A percentile compares a stretch with the other conserved stretches of the same genome.
Evolutionary conservation across 2,888 invertebrate species (phyloP).

Genomic region (Ellobium chinense): DNA sequence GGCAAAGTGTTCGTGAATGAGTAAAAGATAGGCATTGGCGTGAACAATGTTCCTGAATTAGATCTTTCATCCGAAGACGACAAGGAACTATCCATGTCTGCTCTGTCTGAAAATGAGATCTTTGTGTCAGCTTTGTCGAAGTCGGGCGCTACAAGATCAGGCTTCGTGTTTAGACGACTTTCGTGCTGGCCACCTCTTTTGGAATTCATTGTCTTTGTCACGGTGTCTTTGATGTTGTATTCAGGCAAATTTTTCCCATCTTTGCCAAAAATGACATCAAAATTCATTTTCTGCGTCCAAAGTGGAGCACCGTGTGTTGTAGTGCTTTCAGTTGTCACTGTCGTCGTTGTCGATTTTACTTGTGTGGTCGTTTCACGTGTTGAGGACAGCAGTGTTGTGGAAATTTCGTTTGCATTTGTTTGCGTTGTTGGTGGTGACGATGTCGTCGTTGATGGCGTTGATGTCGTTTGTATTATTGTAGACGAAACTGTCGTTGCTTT

Average conservation of each 20-base stretch:
- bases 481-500: slow-evolving; percentile 5
- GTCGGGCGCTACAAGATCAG: not conserved
- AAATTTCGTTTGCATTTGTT: not conserved
- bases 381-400: not conserved
- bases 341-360: not conserved
- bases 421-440: not conserved
- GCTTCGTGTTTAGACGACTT: not conserved
- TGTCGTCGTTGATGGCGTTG: not conserved
- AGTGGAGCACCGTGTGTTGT: no score
- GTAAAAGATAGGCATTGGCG: not conserved
- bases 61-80: not conserved
- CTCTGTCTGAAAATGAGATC: not conserved
- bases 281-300: no score
- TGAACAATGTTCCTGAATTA: not conserved
- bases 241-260: no score
- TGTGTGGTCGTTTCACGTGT: not conserved
- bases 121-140: slow-evolving; percentile 11
- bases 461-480: not conserved
- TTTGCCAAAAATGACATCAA: no score
- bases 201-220: not conserved
- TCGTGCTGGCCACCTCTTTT: not conserved
- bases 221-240: no score
- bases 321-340: no score
- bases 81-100: not conserved
- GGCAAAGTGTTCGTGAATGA: slow-evolving; percentile 24